These are phyloP conservation scores for Acronicta alni DNA, from an alignment of 2,888 invertebrate genomes.

Conservation along the genomic window DNA sequence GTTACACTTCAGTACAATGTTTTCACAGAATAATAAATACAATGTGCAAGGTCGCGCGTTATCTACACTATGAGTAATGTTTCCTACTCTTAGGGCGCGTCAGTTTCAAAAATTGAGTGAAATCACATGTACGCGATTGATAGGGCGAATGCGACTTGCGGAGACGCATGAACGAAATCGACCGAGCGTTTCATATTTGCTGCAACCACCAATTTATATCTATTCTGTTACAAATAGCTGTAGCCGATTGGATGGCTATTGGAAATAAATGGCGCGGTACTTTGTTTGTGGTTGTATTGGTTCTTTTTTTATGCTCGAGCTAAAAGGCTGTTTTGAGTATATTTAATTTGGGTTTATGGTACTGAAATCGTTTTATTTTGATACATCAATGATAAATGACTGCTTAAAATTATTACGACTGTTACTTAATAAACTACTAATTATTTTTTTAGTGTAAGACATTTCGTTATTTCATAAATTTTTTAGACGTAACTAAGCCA, in stretches of 20 bases:
- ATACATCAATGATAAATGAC: too few relatives aligned
- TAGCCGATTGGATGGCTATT: conserved; percentile 79
- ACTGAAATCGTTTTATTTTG: neutral
- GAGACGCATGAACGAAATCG: conserved; percentile 65
- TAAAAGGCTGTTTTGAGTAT: conserved; percentile 4
- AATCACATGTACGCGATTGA: conserved; percentile 87
- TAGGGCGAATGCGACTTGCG: conserved; percentile 73
- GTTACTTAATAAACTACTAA: too few relatives aligned
- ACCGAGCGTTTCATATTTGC: conserved; percentile 77
- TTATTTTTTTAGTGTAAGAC: too few relatives aligned
- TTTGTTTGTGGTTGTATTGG: conserved; percentile 57
- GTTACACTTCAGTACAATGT: conserved; percentile 38
- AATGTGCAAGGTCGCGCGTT: conserved; percentile 62
- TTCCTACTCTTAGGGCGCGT: conserved; percentile 79
- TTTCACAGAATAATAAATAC: conserved; percentile 53
- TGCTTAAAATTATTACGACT: too few relatives aligned
- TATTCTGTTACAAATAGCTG: conserved; percentile 82
- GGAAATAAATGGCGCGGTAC: conserved; percentile 81
- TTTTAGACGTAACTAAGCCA: too few relatives aligned
- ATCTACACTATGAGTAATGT: conserved; percentile 82
- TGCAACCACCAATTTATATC: conserved; percentile 84
- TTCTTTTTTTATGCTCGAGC: conserved; percentile 44
- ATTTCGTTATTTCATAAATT: too few relatives aligned
- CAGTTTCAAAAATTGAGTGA: conserved; percentile 88
- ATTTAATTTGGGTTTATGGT: conserved; percentile 12